Percentiles rank a stretch among this genome's conserved stretches.
Conservation (phyloP, 2,113 vertebrate species). For the Petaurus breviceps region DNA sequence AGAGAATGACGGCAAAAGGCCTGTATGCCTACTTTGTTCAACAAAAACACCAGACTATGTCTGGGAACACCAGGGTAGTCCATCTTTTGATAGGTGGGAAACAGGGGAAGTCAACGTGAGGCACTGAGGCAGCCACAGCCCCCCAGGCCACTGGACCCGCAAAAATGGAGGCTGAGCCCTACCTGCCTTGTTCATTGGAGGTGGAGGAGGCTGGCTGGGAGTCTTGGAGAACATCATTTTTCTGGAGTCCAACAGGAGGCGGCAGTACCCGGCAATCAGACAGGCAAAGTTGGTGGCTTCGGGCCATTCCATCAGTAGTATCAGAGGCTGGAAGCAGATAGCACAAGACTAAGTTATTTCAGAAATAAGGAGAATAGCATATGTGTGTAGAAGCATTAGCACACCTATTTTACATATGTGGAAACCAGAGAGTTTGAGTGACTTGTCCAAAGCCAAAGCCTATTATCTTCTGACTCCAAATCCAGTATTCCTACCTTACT, state of each 20-base stretch:
- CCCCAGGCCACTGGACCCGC: slow-evolving; percentile 37
- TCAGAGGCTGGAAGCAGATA: slow-evolving; percentile 88
- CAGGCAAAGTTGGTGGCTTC: slow-evolving; percentile 98
- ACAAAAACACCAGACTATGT: neutral
- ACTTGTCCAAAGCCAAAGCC: neutral
- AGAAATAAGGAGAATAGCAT: neutral
- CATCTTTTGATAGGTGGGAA: neutral
- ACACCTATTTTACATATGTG: neutral
- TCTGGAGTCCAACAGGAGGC: slow-evolving; percentile 97
- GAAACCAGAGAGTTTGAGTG: neutral
- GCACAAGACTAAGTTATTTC: neutral
- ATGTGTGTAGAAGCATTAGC: neutral
- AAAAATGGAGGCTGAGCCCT: slow-evolving; percentile 86
- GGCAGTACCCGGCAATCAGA: slow-evolving; percentile 98
- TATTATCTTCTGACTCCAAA: neutral
- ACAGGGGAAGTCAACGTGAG: neutral
- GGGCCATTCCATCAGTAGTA: slow-evolving; percentile 98
- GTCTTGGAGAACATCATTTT: slow-evolving; percentile 93
- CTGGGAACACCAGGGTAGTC: neutral
- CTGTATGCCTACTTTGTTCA: neutral
- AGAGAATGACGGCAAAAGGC: neutral
- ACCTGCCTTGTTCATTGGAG: slow-evolving; percentile 96
- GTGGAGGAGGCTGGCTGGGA: slow-evolving; percentile 85
- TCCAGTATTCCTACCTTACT: neutral
- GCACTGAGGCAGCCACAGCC: neutral